A percentile compares a stretch with the other conserved stretches of the same genome.
phyloP scores from a whole-genome alignment of 2,113 vertebrate species.

The Gadus chalcogrammus region DNA sequence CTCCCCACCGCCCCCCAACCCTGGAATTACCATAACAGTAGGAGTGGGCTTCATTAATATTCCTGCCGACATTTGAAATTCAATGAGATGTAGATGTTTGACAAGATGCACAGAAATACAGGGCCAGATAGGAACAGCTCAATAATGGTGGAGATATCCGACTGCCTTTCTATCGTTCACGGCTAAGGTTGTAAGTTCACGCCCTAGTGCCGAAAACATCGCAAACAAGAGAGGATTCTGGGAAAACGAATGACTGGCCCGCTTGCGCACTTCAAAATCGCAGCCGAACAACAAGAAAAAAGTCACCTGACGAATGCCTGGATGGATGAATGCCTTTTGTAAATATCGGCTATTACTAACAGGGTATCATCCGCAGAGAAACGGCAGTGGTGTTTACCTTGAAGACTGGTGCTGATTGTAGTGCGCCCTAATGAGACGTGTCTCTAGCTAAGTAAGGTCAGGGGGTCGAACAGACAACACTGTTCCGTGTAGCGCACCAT shows the following conservation, averaged over 20 bases:
- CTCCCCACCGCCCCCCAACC: slow-evolving; percentile 1
- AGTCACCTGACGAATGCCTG: not conserved
- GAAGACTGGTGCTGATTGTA: too few species aligned
- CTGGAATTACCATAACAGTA: slow-evolving; percentile 78
- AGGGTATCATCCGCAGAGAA: too few species aligned
- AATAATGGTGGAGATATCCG: slow-evolving; percentile 71
- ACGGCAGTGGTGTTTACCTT: too few species aligned
- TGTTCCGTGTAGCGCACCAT: slow-evolving; percentile 58
- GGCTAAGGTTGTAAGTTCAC: slow-evolving; percentile 40
- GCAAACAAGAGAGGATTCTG: slow-evolving; percentile 28
- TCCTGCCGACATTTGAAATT: slow-evolving; percentile 78
- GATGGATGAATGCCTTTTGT: too few species aligned
- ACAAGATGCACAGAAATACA: slow-evolving; percentile 73
- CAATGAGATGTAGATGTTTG: slow-evolving; percentile 81
- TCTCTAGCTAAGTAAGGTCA: slow-evolving; percentile 53
- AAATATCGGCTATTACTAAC: too few species aligned
- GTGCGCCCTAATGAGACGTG: too few species aligned
- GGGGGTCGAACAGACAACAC: slow-evolving; percentile 46
- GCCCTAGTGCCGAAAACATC: slow-evolving; percentile 34
- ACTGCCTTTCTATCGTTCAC: slow-evolving; percentile 60
- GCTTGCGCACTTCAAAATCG: slow-evolving; percentile 7
- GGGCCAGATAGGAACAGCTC: slow-evolving; percentile 69
- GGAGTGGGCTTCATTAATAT: slow-evolving; percentile 77
- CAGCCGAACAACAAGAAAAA: not conserved
- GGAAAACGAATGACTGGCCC: slow-evolving; percentile 46